A percentile compares a stretch with the other conserved stretches of the same genome.
Conservation (phyloP, 2,797 vertebrate species). For the Orestias chungarensis region DNA sequence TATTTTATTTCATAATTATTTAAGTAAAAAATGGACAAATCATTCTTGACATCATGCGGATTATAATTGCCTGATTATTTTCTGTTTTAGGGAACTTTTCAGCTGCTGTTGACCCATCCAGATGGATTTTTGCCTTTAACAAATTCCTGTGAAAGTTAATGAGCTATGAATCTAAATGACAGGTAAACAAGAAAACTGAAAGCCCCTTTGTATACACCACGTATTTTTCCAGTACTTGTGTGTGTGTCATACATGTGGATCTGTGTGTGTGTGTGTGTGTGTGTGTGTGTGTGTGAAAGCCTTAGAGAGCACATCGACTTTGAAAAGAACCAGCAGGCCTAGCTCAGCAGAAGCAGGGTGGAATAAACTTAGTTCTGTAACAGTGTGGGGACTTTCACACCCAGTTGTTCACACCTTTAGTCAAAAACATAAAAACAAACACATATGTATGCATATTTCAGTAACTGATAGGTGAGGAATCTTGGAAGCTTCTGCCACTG, state of each 20-base stretch:
- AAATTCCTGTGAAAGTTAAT: constrained; percentile 72
- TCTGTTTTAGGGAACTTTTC: constrained; percentile 72
- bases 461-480: constrained; percentile 62
- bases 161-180: constrained; percentile 48
- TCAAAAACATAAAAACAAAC: constrained; percentile 1
- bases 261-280: constrained; percentile 8
- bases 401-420: background rate
- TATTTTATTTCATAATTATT: background rate
- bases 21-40: constrained; percentile 35
- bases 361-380: constrained; percentile 52
- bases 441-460: background rate
- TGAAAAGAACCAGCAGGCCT: constrained; percentile 31
- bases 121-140: constrained; percentile 55
- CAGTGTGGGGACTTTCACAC: constrained; percentile 23
- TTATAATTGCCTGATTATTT: constrained; percentile 71
- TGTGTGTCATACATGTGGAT: too few relatives aligned
- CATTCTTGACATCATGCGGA: constrained; percentile 61
- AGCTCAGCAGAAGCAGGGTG: constrained; percentile 25
- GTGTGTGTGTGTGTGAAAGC: background rate
- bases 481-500: constrained; percentile 56
- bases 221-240: too few relatives aligned
- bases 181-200: constrained; percentile 61
- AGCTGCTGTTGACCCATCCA: constrained; percentile 71
- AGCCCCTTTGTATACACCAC: constrained; percentile 64
- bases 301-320: constrained; percentile 3